Base-by-base conservation (phyloP, 2,113 vertebrate genomes). In the Chiloscyllium plagiosum region DNA sequence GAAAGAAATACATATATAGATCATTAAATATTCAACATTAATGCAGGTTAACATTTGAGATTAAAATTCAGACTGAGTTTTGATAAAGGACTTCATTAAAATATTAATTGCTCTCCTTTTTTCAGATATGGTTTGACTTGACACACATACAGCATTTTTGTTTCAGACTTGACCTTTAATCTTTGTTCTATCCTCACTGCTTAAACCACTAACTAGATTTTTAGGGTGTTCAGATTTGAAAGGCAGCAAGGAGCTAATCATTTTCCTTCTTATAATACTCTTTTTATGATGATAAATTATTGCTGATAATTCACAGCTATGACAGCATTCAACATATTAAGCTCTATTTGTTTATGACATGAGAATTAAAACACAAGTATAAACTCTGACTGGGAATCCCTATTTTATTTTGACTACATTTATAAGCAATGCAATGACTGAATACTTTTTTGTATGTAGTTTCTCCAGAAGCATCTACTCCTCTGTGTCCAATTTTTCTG, bases 401-500 rank as follows among this genome's bases (percentile, higher is more conserved):
- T n/a, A 17, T 37, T 72, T 33, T 29, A 52, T 26, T 94, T 42
- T 12, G 50, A 50, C 33, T 33, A 95, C 50, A 72, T 72, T 47
- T 47, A 33, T 52, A 50, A 50, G 50, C 47, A 19, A 72, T 33
- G 68, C 76, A 33, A 56, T 80, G 78, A 24, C 52, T 3, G n/a
- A 69, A 42, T 96, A 99, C 99, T 98, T 99, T 99, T 97, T 99
- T 99, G 97, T 99, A 99, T 4, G 99, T 98, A 86, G 99, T 99
- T 96, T 99, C 99, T 0, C 99, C 99, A 0, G 99, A 99, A 0
- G 99, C 99, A n/a, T 99, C 99, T 0, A 99, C 98, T 0, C 99
- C 97, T 96, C 99, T 98, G 97, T 99, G 99, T 20, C 99, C 99
- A 10, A 99, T 98, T 97, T 98, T 99, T 97, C 98, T 99, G 96